phyloP scores from a whole-genome alignment of 2,888 invertebrate species.

The Epistrophe grossulariae region DNA sequence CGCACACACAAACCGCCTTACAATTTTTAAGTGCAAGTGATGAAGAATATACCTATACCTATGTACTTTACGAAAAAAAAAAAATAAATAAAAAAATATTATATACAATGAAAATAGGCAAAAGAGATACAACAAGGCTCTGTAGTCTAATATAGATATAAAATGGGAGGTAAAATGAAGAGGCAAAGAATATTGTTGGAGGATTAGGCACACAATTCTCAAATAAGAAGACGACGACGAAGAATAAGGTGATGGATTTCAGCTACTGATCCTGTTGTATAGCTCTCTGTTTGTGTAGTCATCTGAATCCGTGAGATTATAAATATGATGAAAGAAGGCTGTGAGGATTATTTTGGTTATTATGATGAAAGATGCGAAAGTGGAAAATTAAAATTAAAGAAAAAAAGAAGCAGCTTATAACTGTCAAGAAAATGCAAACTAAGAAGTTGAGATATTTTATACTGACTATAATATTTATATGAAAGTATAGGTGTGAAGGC shows the following conservation, averaged over 20 bases:
- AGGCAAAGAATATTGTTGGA: slow-evolving; percentile 53
- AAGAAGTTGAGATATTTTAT: slow-evolving; percentile 6
- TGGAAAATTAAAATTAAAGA: slow-evolving; percentile 38
- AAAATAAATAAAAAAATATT: neutral
- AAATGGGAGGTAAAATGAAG: slow-evolving; percentile 50
- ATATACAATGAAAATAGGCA: slow-evolving; percentile 58
- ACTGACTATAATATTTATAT: too few relatives aligned
- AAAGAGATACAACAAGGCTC: slow-evolving; percentile 42
- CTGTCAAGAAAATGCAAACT: slow-evolving; percentile 17
- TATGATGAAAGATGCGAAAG: slow-evolving; percentile 40
- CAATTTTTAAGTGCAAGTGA: slow-evolving; percentile 63
- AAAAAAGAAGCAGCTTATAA: slow-evolving; percentile 5
- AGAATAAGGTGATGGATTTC: slow-evolving; percentile 71
- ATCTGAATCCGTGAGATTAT: slow-evolving; percentile 66
- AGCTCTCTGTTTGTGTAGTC: slow-evolving; percentile 68
- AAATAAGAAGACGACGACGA: slow-evolving; percentile 4
- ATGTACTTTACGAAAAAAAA: neutral
- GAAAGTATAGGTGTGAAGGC: neutral
- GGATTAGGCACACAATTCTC: slow-evolving; percentile 67
- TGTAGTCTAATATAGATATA: neutral
- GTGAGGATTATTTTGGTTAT: slow-evolving; percentile 31
- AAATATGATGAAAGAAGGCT: slow-evolving; percentile 28
- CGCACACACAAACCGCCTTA: slow-evolving; percentile 62
- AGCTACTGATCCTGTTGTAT: slow-evolving; percentile 72
- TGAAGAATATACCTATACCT: neutral